Conservation (phyloP, 2,797 vertebrate species). For the Pristis pectinata region DNA sequence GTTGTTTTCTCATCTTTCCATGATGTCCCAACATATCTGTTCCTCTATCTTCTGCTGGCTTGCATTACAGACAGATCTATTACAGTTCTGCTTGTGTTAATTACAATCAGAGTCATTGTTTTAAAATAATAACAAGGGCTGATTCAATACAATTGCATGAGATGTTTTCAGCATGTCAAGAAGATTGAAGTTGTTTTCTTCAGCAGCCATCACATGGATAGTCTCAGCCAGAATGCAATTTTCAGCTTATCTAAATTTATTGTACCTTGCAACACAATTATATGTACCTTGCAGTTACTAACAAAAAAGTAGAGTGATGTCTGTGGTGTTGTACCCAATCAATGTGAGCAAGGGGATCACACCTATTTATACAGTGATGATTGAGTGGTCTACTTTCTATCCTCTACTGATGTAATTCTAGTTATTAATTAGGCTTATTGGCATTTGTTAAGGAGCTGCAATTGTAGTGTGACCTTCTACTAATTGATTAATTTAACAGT, state of each 20-base stretch:
- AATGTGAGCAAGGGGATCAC: neutral
- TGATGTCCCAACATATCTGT: too few relatives aligned
- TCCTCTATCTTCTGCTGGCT: neutral
- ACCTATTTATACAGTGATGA: neutral
- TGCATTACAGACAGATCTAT: neutral
- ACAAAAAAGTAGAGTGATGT: neutral
- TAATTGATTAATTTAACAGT: slow-evolving; percentile 11
- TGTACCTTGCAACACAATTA: neutral
- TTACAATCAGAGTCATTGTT: neutral
- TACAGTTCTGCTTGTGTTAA: neutral
- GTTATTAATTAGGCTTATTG: slow-evolving; percentile 14
- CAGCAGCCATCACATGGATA: too few relatives aligned
- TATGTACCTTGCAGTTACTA: neutral
- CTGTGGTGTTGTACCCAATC: neutral
- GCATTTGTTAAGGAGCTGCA: neutral
- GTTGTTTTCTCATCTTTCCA: too few relatives aligned
- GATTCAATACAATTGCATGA: too few relatives aligned
- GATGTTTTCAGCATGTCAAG: neutral
- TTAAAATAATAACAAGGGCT: neutral
- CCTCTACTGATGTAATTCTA: neutral
- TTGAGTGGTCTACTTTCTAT: neutral
- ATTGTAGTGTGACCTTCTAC: slow-evolving; percentile 20
- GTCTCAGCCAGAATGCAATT: neutral
- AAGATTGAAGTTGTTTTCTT: neutral
- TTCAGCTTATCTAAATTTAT: neutral